These are phyloP conservation scores for Thalassophryne amazonica DNA, from an alignment of 2,797 vertebrate genomes.

Conservation along the genomic window DNA sequence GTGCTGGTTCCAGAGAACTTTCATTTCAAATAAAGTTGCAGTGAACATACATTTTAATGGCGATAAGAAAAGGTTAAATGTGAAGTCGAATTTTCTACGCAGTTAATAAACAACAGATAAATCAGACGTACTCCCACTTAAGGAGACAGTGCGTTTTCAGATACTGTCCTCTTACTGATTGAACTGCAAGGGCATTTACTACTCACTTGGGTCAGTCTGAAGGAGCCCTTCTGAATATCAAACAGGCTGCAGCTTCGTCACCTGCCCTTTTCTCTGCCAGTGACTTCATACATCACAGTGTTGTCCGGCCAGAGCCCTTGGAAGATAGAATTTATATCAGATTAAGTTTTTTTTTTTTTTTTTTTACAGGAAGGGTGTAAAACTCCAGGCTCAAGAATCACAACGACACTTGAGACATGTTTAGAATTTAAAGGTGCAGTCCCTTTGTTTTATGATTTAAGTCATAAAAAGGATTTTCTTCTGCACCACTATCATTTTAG, in stretches of 20 bases:
- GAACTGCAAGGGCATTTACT: conserved; percentile 50
- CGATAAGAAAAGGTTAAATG: too few relatives aligned
- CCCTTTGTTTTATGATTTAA: too few relatives aligned
- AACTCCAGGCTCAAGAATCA: too few relatives aligned
- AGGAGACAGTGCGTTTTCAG: conserved; percentile 22
- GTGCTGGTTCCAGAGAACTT: too few relatives aligned
- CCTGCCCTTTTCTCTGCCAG: conserved; percentile 61
- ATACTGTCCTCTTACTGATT: conserved; percentile 19
- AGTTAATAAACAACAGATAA: conserved; percentile 11
- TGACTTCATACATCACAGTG: conserved; percentile 65
- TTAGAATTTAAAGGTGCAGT: too few relatives aligned
- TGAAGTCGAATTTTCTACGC: too few relatives aligned
- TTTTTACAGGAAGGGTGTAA: too few relatives aligned
- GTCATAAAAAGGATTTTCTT: too few relatives aligned
- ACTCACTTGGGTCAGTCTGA: conserved; percentile 45
- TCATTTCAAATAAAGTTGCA: too few relatives aligned
- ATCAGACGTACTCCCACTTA: conserved; percentile 13
- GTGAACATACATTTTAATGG: too few relatives aligned
- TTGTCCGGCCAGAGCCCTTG: conserved; percentile 48
- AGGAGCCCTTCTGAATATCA: conserved; percentile 60
- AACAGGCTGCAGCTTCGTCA: conserved; percentile 56
- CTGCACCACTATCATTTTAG: too few relatives aligned
- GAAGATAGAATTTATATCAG: conserved; percentile 47
- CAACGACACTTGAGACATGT: too few relatives aligned
- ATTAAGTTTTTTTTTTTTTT: conserved; percentile 56